Evolutionary conservation across 2,797 vertebrate genomes (phyloP), one percentile per base, ranked within the genome.

Genomic region (Cuculus canorus): DNA sequence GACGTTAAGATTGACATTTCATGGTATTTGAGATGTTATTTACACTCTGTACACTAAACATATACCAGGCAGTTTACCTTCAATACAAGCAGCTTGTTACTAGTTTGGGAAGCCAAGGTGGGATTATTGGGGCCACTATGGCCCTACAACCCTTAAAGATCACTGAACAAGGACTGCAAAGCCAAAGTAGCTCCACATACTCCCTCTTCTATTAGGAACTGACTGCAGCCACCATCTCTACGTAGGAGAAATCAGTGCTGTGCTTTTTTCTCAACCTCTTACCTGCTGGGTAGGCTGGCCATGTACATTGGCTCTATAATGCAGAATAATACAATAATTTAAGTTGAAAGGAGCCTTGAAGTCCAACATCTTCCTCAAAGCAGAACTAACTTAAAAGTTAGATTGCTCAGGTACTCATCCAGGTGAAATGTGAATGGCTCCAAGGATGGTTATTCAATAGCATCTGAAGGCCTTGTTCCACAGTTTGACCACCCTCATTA

Each of bases 11-110:
- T 70, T 93, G 97, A 95, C 89, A 94, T 95, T 97, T 95, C 53
- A 70, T 88, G 79, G 89, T 88, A 96, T 96, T 95, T 96, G 94
- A 92, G 87, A 94, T 95, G 92, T 73, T 97, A 85, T 94, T 98
- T 96, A 88, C 80, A 92, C 47, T 93, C 85, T 11, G 35, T 37
- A 30, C 41, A 12, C 53, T 21, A 83, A 75, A 68, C 11, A 21
- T 48, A 95, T 39, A 17, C 17, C 43, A 78, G 77, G 89, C 19
- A 82, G 71, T 82, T 95, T 96, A 70, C 57, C n/a, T 92, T 92
- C 50, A 75, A n/a, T 85, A 82, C 57, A 47, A 75, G 89, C 81
- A 96, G 79, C 41, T 48, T 12, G 43, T 82, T 86, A 39, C 57
- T 75, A 63, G 19, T 93, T 92, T 75, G 66, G 68, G 89, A 96